A percentile compares a stretch with the other conserved stretches of the same genome.
Conservation (phyloP, 2,113 vertebrate species). For the Pelmatolapia mariae region DNA sequence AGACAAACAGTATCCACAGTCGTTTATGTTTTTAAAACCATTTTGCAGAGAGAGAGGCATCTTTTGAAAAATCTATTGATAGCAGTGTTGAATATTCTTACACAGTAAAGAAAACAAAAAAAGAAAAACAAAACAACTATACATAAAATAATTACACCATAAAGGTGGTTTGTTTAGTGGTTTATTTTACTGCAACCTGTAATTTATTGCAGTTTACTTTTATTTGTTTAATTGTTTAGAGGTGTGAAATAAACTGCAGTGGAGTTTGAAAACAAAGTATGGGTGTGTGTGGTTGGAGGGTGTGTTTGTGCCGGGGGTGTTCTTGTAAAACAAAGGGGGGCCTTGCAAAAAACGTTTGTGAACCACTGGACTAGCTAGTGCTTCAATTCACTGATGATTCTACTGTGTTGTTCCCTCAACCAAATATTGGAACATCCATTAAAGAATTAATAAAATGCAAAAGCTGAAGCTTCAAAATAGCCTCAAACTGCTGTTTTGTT, state of each 20-base stretch:
- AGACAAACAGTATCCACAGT: not conserved
- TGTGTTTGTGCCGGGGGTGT: not conserved
- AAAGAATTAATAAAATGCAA: not conserved
- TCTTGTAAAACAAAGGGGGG: not conserved
- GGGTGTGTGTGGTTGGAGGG: not conserved
- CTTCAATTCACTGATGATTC: not conserved
- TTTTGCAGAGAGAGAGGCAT: not conserved
- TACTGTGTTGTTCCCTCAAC: not conserved
- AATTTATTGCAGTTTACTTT: not conserved
- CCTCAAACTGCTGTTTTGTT: not conserved
- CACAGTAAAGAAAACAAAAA: not conserved
- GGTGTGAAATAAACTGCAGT: not conserved
- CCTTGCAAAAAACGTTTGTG: not conserved
- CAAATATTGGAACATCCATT: not conserved
- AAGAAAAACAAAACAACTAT: too few species aligned
- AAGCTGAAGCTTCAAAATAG: not conserved
- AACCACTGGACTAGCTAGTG: not conserved
- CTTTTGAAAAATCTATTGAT: not conserved
- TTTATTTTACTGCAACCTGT: not conserved
- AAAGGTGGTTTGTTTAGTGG: not conserved
- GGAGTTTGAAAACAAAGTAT: not conserved
- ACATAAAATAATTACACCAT: too few species aligned
- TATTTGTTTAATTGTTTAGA: not conserved
- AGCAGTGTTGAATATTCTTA: not conserved
- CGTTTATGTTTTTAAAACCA: not conserved